Percentiles rank a stretch among this genome's conserved stretches.
phyloP scores from a whole-genome alignment of 2,797 vertebrate species.

The Coregonus ussuriensis region DNA sequence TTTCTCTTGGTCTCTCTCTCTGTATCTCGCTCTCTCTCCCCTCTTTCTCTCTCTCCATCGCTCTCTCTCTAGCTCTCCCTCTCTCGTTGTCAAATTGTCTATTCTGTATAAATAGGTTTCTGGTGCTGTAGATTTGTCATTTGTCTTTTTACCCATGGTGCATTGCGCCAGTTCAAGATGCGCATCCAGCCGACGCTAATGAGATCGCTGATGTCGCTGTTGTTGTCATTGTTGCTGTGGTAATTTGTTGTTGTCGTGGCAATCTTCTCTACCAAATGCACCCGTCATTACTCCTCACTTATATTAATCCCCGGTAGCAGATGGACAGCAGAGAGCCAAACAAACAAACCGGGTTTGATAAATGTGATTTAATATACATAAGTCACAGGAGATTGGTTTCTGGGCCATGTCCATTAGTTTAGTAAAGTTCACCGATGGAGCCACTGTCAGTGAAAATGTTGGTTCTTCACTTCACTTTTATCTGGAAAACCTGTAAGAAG shows the following conservation, averaged over 20 bases:
- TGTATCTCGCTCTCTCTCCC: background rate
- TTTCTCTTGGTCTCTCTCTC: background rate
- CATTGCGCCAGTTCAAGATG: constrained; percentile 58
- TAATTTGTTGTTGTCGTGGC: constrained; percentile 64
- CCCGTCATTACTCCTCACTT: constrained; percentile 57
- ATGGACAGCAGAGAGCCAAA: constrained; percentile 35
- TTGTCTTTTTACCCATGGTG: constrained; percentile 44
- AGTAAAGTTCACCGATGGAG: background rate
- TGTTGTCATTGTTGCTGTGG: constrained; percentile 55
- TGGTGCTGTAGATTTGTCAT: constrained; percentile 56
- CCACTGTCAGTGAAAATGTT: background rate
- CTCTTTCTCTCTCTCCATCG: background rate
- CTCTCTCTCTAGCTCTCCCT: background rate
- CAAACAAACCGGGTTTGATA: constrained; percentile 50
- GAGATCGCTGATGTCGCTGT: constrained; percentile 53
- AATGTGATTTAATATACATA: constrained; percentile 49
- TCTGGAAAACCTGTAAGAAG: background rate
- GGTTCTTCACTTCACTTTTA: background rate
- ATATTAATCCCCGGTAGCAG: constrained; percentile 49
- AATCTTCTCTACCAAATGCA: constrained; percentile 54
- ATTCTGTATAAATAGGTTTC: constrained; percentile 48
- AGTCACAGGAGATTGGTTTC: constrained; percentile 16
- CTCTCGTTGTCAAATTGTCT: constrained; percentile 15
- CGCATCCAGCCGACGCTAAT: constrained; percentile 70
- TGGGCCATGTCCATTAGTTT: constrained; percentile 29